These are phyloP conservation scores for Actinemys pallida DNA, from an alignment of 2,113 vertebrate species.

Conservation along the genomic window DNA sequence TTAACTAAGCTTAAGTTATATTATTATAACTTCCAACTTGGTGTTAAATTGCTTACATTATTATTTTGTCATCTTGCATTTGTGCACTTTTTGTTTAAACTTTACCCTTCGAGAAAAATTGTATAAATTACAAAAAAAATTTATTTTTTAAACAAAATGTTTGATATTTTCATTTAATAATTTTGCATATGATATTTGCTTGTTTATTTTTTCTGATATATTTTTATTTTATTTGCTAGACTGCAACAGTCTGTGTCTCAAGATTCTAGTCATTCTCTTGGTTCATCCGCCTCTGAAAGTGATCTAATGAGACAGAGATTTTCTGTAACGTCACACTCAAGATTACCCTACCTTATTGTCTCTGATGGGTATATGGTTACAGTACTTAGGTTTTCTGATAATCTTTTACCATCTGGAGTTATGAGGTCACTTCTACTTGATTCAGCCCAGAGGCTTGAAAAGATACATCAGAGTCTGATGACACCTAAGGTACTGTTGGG, in stretches of 20 bases:
- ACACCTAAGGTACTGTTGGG: slow-evolving; percentile 80
- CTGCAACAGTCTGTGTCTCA: slow-evolving; percentile 74
- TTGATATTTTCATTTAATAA: accelerated
- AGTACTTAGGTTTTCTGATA: slow-evolving; percentile 81
- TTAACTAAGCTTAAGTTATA: background rate
- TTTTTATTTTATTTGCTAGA: slow-evolving; percentile 76
- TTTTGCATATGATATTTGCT: background rate
- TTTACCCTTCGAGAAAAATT: slow-evolving; percentile 2
- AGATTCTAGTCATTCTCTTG: slow-evolving; percentile 81
- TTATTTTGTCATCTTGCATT: background rate
- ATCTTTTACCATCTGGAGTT: slow-evolving; percentile 81
- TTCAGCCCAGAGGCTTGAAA: slow-evolving; percentile 84
- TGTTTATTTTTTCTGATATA: slow-evolving; percentile 15
- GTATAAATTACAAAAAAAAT: background rate
- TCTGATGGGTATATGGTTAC: slow-evolving; percentile 97
- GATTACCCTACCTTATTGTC: slow-evolving; percentile 87
- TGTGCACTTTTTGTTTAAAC: background rate
- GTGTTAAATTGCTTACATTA: background rate
- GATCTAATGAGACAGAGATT: slow-evolving; percentile 91
- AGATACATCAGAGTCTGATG: slow-evolving; percentile 64
- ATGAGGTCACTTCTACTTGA: slow-evolving; percentile 85
- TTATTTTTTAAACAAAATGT: background rate
- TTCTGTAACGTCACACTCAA: slow-evolving; percentile 91
- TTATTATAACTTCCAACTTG: background rate
- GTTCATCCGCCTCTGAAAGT: slow-evolving; percentile 86